Evolutionary conservation across 2,797 vertebrate genomes (phyloP).

Genomic region (Sylvia borin): DNA sequence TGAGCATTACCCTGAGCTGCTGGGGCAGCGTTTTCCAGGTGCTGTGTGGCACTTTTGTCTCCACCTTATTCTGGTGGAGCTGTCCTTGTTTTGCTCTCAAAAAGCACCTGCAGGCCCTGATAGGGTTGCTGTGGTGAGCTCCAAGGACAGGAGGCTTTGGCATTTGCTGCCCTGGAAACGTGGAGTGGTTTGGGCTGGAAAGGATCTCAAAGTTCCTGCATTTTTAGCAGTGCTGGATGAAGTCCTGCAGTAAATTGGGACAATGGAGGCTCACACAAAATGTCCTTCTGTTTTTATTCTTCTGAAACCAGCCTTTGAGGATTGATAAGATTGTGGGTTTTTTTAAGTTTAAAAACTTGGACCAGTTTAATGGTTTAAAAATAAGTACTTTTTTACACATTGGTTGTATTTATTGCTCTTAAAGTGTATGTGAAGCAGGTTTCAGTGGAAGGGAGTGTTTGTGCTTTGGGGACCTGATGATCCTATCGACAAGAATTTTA

Average conservation of each 20-base stretch:
- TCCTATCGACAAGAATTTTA: neutral
- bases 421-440: neutral
- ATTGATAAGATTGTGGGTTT: neutral
- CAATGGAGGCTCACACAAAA: neutral
- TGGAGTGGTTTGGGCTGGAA: neutral
- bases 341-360: neutral
- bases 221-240: neutral
- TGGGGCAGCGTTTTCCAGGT: neutral
- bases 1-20: neutral
- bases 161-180: neutral
- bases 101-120: neutral
- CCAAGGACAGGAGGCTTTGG: neutral
- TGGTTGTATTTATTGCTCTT: neutral
- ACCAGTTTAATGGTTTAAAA: neutral
- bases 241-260: neutral
- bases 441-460: neutral
- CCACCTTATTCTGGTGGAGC: rapidly evolving
- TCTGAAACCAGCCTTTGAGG: neutral
- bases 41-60: rapidly evolving
- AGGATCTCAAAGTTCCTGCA: neutral
- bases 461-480: neutral
- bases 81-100: neutral
- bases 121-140: neutral
- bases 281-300: neutral
- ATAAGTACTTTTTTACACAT: neutral